Evolutionary conservation across 2,113 vertebrate species (phyloP).

Genomic region (Cyprinus carpio): DNA sequence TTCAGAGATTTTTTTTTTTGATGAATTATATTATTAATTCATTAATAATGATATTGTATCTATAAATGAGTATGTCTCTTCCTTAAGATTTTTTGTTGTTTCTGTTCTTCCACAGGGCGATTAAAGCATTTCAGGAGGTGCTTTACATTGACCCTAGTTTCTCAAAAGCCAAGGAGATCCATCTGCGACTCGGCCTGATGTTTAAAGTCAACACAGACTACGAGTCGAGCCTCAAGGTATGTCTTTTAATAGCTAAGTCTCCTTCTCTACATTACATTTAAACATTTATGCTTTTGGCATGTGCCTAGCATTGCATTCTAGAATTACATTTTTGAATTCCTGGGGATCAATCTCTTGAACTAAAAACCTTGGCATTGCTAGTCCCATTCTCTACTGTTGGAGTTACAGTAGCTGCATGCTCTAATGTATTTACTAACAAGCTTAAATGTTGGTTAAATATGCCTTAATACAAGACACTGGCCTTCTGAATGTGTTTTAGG

Average conservation of each 20-base stretch:
- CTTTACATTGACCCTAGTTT: constrained; percentile 98
- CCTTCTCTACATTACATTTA: background rate
- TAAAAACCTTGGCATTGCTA: background rate
- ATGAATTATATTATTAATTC: background rate
- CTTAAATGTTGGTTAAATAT: no score
- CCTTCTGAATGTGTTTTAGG: background rate
- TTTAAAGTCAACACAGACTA: constrained; percentile 99
- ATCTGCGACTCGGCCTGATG: constrained; percentile 98
- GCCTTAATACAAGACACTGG: background rate
- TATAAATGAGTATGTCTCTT: background rate
- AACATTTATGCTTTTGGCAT: background rate
- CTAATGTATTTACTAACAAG: background rate
- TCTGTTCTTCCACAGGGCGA: constrained; percentile 81
- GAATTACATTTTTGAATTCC: background rate
- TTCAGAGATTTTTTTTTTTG: background rate
- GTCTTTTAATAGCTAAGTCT: background rate
- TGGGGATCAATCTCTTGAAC: background rate
- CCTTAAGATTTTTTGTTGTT: background rate
- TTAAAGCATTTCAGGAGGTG: constrained; percentile 99
- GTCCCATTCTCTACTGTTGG: background rate
- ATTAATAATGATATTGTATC: background rate
- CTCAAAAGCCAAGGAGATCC: constrained; percentile 96
- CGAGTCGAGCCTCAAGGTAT: constrained; percentile 97
- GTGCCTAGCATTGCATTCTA: background rate
- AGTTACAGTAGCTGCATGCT: background rate